phyloP scores from a whole-genome alignment of 2,797 vertebrate species.

The Propithecus perrieri region DNA sequence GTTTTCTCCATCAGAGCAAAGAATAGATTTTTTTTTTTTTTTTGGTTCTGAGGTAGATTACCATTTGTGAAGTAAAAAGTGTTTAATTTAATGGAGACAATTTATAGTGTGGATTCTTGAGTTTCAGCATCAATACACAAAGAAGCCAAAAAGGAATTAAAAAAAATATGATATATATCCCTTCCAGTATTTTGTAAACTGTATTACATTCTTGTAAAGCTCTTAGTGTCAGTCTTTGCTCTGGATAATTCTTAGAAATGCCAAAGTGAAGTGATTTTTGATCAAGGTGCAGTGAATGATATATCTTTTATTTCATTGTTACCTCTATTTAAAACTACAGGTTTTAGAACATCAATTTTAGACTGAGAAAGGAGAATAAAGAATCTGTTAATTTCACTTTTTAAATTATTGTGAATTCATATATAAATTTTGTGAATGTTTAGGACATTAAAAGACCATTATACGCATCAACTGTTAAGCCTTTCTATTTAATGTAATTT shows the following conservation, averaged over 20 bases:
- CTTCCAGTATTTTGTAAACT: not conserved
- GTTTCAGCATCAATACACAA: not conserved
- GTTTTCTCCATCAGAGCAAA: not conserved
- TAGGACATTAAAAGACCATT: not conserved
- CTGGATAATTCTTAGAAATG: conserved; percentile 58
- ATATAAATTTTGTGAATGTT: not conserved
- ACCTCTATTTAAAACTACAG: not conserved
- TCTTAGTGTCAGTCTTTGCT: conserved; percentile 3
- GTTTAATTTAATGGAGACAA: not conserved
- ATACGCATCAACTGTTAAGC: not conserved
- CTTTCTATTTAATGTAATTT: not conserved
- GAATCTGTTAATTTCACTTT: not conserved
- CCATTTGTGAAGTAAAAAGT: not conserved
- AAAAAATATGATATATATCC: not conserved
- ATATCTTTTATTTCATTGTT: not conserved
- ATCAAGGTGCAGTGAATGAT: not conserved
- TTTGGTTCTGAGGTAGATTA: not conserved
- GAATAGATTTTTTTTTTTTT: not conserved
- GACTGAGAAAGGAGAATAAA: not conserved
- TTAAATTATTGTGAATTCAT: not conserved
- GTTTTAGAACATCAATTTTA: not conserved
- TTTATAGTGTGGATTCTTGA: conserved; percentile 28
- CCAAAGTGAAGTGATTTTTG: conserved; percentile 52
- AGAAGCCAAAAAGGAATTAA: conserved; percentile 42
- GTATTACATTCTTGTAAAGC: conserved; percentile 38